Percentiles rank a stretch among this genome's conserved stretches.
Conservation (phyloP, 2,113 vertebrate species). For the Pagrus major region DNA sequence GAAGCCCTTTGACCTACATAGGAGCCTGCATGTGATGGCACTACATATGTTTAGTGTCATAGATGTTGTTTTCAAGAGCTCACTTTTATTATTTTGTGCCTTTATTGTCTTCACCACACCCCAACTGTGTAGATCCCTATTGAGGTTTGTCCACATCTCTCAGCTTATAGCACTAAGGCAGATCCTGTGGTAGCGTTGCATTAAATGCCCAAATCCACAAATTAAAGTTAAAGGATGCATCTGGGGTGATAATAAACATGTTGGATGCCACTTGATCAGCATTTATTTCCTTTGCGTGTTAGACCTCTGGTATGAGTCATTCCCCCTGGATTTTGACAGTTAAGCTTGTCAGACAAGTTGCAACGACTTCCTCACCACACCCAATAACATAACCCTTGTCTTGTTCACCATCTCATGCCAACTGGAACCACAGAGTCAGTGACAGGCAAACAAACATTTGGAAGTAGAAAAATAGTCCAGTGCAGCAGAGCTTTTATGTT, state of each 20-base stretch:
- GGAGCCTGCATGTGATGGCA: background rate
- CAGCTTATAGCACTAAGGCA: background rate
- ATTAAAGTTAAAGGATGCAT: background rate
- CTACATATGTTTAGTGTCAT: background rate
- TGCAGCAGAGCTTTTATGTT: slow-evolving; percentile 10
- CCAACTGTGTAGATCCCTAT: background rate
- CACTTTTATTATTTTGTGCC: background rate
- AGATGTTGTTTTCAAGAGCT: background rate
- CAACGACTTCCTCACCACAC: background rate
- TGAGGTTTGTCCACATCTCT: background rate
- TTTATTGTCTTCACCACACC: background rate
- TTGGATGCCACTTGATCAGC: background rate
- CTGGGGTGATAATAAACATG: background rate
- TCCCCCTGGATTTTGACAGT: background rate
- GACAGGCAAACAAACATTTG: background rate
- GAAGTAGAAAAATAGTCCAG: background rate
- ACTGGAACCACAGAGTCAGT: background rate
- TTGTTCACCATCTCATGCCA: slow-evolving; percentile 4
- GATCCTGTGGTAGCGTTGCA: background rate
- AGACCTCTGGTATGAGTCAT: background rate
- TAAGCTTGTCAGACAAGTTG: slow-evolving; percentile 2
- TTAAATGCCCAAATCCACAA: background rate
- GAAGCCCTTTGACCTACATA: slow-evolving; percentile 44
- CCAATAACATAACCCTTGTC: background rate
- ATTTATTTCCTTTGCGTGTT: background rate